phyloP scores from a whole-genome alignment of 2,113 vertebrate genomes.

The Xyliphius kryptos region DNA sequence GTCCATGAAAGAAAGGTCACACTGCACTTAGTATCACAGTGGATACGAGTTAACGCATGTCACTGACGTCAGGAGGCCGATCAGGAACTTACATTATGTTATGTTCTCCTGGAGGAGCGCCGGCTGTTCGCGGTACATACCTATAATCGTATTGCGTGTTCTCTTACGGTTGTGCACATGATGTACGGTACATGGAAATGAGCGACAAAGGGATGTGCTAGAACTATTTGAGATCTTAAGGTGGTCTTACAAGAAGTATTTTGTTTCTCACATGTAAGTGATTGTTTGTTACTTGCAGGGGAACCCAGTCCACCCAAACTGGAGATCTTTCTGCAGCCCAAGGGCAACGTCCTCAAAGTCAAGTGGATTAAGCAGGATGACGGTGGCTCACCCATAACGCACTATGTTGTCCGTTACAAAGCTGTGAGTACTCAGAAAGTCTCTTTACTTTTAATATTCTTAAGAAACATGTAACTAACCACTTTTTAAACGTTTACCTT shows the following conservation, averaged over 20 bases:
- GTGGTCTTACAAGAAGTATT: too few species aligned
- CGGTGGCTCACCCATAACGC: slow-evolving; percentile 87
- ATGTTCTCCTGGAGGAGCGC: too few species aligned
- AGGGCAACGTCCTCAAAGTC: slow-evolving; percentile 86
- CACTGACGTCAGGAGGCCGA: too few species aligned
- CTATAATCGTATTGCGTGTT: too few species aligned
- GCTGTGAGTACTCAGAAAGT: slow-evolving; percentile 74
- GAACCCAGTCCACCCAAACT: slow-evolving; percentile 90
- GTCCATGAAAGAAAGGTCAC: slow-evolving; percentile 40
- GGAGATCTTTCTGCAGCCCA: slow-evolving; percentile 75
- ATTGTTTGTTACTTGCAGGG: slow-evolving; percentile 65
- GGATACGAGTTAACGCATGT: background rate
- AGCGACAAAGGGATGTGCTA: background rate
- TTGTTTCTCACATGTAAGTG: too few species aligned
- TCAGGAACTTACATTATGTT: too few species aligned
- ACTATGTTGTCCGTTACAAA: slow-evolving; percentile 88
- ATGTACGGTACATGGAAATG: too few species aligned
- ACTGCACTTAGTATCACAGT: background rate
- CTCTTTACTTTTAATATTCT: background rate
- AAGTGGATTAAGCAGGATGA: slow-evolving; percentile 92
- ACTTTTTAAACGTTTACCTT: too few species aligned
- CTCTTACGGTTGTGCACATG: too few species aligned
- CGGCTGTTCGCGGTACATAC: too few species aligned
- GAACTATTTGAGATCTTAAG: too few species aligned
- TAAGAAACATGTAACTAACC: too few species aligned